Base-by-base conservation (phyloP, 2,797 vertebrate genomes). In the Hyperoplus immaculatus region DNA sequence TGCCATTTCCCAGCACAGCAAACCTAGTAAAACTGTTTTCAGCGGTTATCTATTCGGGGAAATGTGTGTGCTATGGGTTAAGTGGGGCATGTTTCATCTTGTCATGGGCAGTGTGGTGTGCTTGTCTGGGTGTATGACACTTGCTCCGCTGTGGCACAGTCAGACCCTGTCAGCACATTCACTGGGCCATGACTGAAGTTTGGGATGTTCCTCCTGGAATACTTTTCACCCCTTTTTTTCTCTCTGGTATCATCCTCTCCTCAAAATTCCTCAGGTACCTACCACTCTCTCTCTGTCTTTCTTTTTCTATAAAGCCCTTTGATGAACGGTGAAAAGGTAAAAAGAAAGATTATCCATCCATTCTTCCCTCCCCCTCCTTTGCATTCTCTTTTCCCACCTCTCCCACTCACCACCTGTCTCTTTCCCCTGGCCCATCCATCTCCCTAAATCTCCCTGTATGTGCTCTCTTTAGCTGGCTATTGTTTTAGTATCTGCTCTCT, bases 161-260 rank as follows among this genome's bases (percentile, higher is more conserved):
- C 89, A 89, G 84, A 88, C 88, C 80, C 87, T 92, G 93, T 95
- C 93, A 95, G 88, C 87, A 88, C 73, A 75, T 80, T 88, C 92
- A 83, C 60, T 84, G 87, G 87, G 84, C 78, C 92, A 76, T 93
- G 93, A 93, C 90, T 82, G 88, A 93, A 90, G 90, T 83, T 75
- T 29, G 80, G 78, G 73, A 69, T 70, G 74, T 80, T 88, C 92
- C 91, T 85, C 65, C 47, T 81, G 84, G 89, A 91, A 90, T 85
- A 88, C 61, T 78, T 77, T 72, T 70, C 72, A 53, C 72, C 68
- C 78, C 53, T 75, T 64, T 65, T 57, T 61, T 60, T 45, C 55
- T 61, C 62, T 72, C 74, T 70, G 29, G 29, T 29, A 29, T 29
- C 80, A 69, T 78, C 77, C 72, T 60, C 78, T 71, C 66, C 59